Evolutionary conservation across 23 tunicate species (phyloP).

Genomic region (Corella eumyota): DNA sequence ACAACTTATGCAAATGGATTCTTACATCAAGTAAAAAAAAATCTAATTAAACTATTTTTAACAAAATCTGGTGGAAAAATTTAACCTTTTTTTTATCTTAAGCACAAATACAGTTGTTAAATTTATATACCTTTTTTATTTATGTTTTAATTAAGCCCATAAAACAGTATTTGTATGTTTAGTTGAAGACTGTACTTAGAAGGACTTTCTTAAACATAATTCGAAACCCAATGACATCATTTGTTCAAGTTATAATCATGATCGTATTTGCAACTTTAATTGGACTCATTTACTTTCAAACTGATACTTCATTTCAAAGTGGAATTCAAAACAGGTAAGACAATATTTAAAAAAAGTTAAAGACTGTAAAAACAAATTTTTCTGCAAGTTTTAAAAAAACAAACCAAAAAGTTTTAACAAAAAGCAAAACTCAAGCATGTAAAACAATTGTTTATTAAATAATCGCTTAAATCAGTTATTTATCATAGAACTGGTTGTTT

Average conservation of each 20-base stretch:
- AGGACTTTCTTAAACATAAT: constrained; percentile 34
- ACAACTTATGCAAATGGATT: no score
- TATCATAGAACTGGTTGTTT: constrained; percentile 23
- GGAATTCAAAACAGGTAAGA: constrained; percentile 67
- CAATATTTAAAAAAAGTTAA: background rate
- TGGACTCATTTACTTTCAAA: constrained; percentile 61
- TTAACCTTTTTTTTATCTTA: no score
- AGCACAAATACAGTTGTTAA: no score
- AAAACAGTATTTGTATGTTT: no score
- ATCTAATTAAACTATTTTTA: no score
- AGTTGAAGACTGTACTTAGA: no score
- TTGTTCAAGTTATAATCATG: constrained; percentile 30
- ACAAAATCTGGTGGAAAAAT: no score
- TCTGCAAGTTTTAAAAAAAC: no score
- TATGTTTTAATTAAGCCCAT: constrained; percentile 12
- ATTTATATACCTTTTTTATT: no score
- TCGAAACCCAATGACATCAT: constrained; percentile 42
- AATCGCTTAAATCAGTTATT: background rate
- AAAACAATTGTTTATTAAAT: no score
- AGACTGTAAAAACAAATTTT: background rate
- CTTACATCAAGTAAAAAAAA: background rate
- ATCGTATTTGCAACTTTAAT: constrained; percentile 37
- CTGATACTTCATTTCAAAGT: constrained; percentile 13
- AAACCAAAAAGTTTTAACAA: no score
- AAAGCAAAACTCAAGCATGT: no score